Base-by-base conservation (phyloP, 2,113 vertebrate species). In the Neodon shergylaensis region DNA sequence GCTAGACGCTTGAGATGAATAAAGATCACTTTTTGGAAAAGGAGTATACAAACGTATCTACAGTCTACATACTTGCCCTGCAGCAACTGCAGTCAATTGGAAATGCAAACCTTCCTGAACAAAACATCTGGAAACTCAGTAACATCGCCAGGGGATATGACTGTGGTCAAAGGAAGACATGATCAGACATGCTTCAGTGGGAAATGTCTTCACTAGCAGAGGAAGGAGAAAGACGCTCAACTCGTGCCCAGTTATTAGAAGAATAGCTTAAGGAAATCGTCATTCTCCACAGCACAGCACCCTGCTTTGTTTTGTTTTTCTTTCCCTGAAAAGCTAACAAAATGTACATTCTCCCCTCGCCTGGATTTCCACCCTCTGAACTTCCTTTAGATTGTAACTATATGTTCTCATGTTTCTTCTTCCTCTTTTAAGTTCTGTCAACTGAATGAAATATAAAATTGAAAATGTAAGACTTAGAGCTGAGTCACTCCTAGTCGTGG, bases 41-140 rank as follows among this genome's bases (percentile, higher is more conserved):
- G 83, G 83, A 87, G 89, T 49, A 36, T 44, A 10, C 26, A 72
- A 94, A 89, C 4, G 58, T 76, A 77, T 81, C 58, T 91, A 90
- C 85, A 91, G 61, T 63, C 42, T 79, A 52, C 28, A 36, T 49
- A 74, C 52, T 90, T 36, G 88, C 5, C 47, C 76, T 66, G 4
- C 44, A 26, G 47, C 21, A 85, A 61, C 78, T 92, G 6, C 1
- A 66, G 52, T 79, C 33, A 94, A 86, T 84, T 33, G 73, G 22
- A 91, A 92, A 88, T 86, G 36, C 31, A 95, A 90, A 88, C 26
- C 10, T 24, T 95, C 84, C 42, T 88, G 26, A 95, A 94, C 89
- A 97, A 96, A 95, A 36, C 5, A 87, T 36, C 94, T 88, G 76
- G 65, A 95, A 89, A 91, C 70, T 76, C 63, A 90, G n/a, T 92